Percentiles rank a stretch among this genome's conserved stretches.
Evolutionary conservation across 2,113 vertebrate species (phyloP).

Genomic region (Plecturocebus donacophilus): DNA sequence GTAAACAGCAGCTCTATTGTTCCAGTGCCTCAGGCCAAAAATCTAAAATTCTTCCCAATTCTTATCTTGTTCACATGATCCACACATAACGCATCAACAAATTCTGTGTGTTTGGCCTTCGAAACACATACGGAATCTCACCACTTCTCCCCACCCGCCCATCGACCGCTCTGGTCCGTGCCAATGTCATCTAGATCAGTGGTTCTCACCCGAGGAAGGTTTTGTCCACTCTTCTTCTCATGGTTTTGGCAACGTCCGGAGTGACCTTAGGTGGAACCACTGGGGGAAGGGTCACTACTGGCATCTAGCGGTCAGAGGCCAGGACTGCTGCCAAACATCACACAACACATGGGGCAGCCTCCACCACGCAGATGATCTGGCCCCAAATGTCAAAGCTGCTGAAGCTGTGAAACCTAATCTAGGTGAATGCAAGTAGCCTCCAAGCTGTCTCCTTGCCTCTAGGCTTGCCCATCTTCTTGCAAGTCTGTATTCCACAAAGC

Average conservation of each 20-base stretch:
- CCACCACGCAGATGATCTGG: background rate
- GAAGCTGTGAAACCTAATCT: background rate
- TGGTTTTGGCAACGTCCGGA: background rate
- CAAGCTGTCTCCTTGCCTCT: background rate
- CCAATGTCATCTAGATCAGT: background rate
- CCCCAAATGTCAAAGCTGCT: background rate
- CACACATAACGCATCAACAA: background rate
- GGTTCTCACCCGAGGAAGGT: background rate
- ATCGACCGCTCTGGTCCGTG: too few relatives aligned
- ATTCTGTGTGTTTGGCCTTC: background rate
- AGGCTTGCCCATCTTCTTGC: background rate
- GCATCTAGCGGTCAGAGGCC: background rate
- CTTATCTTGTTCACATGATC: background rate
- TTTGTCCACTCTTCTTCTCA: background rate
- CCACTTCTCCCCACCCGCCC: background rate
- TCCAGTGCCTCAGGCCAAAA: background rate
- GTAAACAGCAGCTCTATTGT: background rate
- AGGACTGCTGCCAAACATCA: background rate
- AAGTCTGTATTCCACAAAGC: background rate
- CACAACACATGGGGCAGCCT: too few relatives aligned
- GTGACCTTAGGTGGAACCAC: background rate
- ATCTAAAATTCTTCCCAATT: background rate
- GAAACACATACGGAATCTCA: background rate
- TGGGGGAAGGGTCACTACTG: background rate
- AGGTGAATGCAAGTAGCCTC: background rate